Conservation (phyloP, 1,140 invertebrate genomes). For the Cherax quadricarinatus region DNA sequence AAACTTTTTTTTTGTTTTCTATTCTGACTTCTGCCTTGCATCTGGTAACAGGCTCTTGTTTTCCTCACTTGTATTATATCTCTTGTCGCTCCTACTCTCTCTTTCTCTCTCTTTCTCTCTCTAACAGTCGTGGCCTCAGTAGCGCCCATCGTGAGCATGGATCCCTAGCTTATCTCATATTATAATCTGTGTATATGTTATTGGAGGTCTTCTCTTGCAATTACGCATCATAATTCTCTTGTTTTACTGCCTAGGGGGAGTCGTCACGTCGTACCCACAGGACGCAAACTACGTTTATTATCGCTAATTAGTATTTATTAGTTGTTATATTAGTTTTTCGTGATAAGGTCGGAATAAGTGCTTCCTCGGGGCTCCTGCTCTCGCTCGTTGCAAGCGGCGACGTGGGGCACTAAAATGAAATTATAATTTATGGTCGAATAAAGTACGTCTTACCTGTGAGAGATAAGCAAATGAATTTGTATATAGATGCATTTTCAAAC, state of each 20-base stretch:
- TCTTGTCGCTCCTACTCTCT: constrained; percentile 19
- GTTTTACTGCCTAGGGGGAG: background rate
- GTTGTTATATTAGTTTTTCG: background rate
- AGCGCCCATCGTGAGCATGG: background rate
- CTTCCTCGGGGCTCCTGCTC: background rate
- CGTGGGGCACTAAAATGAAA: too few relatives aligned
- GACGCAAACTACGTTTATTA: background rate
- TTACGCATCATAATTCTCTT: background rate
- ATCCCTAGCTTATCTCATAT: background rate
- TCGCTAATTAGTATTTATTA: constrained; percentile 5
- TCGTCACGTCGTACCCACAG: background rate
- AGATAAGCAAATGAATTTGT: too few relatives aligned
- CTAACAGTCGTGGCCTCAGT: background rate
- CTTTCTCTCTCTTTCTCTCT: constrained; percentile 35
- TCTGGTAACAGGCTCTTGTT: background rate
- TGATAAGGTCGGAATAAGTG: background rate
- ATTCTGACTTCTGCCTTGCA: background rate
- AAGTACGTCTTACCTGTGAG: too few relatives aligned
- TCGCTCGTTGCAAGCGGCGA: too few relatives aligned
- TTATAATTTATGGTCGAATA: too few relatives aligned
- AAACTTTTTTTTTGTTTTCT: background rate
- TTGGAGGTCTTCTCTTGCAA: background rate
- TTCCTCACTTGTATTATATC: background rate
- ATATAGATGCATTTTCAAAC: too few relatives aligned
- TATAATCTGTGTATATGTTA: background rate